Conservation (phyloP, 2,113 vertebrate genomes). For the Myrmecophaga tridactyla region DNA sequence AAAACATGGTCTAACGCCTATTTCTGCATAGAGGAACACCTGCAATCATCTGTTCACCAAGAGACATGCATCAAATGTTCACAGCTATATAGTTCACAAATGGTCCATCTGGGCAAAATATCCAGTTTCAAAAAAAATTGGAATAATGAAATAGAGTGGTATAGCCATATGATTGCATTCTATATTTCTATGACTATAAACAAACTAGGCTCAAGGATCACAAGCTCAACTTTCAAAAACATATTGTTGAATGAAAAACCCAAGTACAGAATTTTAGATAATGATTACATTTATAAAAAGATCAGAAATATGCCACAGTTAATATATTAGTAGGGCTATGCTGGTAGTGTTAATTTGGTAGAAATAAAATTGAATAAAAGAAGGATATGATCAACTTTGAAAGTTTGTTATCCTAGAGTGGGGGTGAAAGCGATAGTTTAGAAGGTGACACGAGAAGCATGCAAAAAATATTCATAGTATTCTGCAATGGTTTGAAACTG, state of each 20-base stretch:
- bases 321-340: no score
- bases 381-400: not conserved
- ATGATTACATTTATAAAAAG: not conserved
- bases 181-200: no score
- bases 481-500: no score
- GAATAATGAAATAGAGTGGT: not conserved
- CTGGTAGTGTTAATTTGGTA: not conserved
- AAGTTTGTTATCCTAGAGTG: not conserved
- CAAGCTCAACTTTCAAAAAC: not conserved
- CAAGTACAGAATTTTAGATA: not conserved
- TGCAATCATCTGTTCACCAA: not conserved
- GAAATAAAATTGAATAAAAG: not conserved
- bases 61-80: not conserved
- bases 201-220: not conserved
- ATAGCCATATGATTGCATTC: not conserved
- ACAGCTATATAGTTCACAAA: fast-evolving
- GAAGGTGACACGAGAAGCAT: not conserved
- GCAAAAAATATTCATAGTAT: fast-evolving
- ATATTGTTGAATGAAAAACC: not conserved
- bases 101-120: not conserved
- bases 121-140: not conserved
- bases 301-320: not conserved
- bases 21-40: not conserved
- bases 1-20: not conserved
- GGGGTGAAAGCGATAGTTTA: no score